Conservation (phyloP, 1,140 invertebrate species). For the Berghia stephanieae region DNA sequence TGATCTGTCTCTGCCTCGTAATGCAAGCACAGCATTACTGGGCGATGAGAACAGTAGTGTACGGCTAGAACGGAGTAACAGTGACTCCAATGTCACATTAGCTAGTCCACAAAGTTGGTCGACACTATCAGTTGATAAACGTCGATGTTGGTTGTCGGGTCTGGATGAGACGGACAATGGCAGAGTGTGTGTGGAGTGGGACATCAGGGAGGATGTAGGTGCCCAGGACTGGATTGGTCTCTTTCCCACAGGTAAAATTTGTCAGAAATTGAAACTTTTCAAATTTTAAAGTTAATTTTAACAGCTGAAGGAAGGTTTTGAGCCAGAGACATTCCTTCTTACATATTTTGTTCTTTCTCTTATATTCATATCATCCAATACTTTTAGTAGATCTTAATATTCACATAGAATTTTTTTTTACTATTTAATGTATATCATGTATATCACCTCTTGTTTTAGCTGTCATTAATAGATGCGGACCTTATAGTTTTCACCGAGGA, state of each 20-base stretch:
- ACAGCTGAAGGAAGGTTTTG: too few relatives aligned
- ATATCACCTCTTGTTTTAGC: too few relatives aligned
- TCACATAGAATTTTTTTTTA: background rate
- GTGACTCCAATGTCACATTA: slow-evolving; percentile 50
- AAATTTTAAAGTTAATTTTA: slow-evolving; percentile 13
- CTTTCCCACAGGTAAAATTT: slow-evolving; percentile 59
- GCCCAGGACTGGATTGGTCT: slow-evolving; percentile 67
- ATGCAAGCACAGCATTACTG: slow-evolving; percentile 31
- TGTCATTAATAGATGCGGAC: too few relatives aligned
- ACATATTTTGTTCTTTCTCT: background rate
- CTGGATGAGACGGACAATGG: slow-evolving; percentile 34
- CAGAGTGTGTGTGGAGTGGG: slow-evolving; percentile 60
- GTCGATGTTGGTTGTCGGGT: slow-evolving; percentile 35
- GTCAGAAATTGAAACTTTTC: background rate
- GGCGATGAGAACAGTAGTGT: slow-evolving; percentile 33
- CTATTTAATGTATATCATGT: background rate
- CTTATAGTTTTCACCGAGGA: too few relatives aligned
- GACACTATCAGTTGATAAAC: slow-evolving; percentile 45
- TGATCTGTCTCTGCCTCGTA: slow-evolving; percentile 53
- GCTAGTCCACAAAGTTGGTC: slow-evolving; percentile 47
- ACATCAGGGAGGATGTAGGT: slow-evolving; percentile 64
- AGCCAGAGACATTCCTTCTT: background rate
- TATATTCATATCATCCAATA: background rate
- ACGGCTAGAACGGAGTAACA: slow-evolving; percentile 51
- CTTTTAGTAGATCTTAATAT: background rate